Percentiles rank a stretch among this genome's conserved stretches.
Evolutionary conservation across 2,113 vertebrate genomes (phyloP).

Genomic region (Urocitellus parryii): DNA sequence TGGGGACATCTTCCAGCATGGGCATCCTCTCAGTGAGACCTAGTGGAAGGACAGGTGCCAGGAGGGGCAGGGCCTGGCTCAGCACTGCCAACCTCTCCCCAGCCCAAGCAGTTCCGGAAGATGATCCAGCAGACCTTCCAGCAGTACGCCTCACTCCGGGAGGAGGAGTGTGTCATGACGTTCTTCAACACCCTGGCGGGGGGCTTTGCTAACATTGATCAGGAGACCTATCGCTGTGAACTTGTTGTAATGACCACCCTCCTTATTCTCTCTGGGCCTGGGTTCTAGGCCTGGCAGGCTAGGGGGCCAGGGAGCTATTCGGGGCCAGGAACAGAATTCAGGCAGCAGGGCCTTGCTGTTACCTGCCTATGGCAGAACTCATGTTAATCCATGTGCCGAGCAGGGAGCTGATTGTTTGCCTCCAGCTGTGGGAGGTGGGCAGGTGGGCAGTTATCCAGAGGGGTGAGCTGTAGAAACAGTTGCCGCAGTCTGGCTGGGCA

Average conservation of each 20-base stretch:
- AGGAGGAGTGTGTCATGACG: conserved; percentile 95
- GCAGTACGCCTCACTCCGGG: conserved; percentile 92
- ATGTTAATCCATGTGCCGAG: accelerated
- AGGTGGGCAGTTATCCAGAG: neutral
- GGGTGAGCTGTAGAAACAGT: neutral
- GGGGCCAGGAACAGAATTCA: accelerated
- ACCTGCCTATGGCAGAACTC: neutral
- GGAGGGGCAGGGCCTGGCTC: neutral
- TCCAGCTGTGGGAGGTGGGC: neutral
- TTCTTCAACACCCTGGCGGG: conserved; percentile 94
- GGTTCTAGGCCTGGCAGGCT: neutral
- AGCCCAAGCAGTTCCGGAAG: conserved; percentile 94
- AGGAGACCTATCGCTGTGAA: conserved; percentile 95
- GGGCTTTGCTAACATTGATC: conserved; percentile 91
- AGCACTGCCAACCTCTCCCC: neutral
- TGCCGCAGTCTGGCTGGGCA: too few species aligned
- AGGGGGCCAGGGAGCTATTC: accelerated
- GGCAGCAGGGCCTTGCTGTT: neutral
- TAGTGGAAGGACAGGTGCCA: neutral
- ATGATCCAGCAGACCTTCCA: conserved; percentile 98
- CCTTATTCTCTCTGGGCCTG: neutral
- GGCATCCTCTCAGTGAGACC: neutral
- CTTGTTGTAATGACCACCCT: conserved; percentile 90
- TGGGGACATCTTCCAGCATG: neutral
- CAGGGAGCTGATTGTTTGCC: neutral